phyloP scores from a whole-genome alignment of 2,888 invertebrate genomes.

The Stenotaenia linearis region DNA sequence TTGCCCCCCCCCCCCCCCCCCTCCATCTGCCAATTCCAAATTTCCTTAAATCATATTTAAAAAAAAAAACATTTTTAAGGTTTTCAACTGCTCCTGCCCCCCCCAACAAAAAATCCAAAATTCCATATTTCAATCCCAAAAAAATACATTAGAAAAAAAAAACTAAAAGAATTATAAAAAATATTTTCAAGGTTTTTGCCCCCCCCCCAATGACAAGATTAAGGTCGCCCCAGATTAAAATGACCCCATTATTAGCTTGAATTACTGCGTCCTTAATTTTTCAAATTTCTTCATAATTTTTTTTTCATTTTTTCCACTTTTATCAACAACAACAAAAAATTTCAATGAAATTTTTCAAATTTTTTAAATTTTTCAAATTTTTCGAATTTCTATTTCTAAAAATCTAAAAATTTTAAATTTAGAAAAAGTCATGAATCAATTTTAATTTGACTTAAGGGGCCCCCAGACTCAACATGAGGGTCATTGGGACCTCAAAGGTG shows the following conservation, averaged over 20 bases:
- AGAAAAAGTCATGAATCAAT: constrained; percentile 3
- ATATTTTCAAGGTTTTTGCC: background rate
- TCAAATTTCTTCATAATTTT: background rate
- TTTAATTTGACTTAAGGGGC: constrained; percentile 14
- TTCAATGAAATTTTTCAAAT: no score
- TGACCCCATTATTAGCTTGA: background rate
- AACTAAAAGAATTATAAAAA: background rate
- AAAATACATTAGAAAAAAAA: background rate
- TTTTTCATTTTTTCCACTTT: background rate
- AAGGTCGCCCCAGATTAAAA: background rate
- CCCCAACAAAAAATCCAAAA: no score
- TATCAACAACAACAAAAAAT: no score
- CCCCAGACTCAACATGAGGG: background rate
- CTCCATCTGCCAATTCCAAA: no score
- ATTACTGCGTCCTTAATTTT: background rate
- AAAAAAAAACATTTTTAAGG: no score
- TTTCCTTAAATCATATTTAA: no score
- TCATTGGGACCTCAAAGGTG: constrained; percentile 9
- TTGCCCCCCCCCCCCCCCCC: no score
- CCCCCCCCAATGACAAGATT: background rate
- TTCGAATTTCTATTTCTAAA: background rate
- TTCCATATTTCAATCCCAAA: no score
- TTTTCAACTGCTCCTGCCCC: no score
- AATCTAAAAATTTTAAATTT: background rate
- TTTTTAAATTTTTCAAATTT: background rate